phyloP scores from a whole-genome alignment of 1,140 invertebrate species.

The Aphidius gifuensis region DNA sequence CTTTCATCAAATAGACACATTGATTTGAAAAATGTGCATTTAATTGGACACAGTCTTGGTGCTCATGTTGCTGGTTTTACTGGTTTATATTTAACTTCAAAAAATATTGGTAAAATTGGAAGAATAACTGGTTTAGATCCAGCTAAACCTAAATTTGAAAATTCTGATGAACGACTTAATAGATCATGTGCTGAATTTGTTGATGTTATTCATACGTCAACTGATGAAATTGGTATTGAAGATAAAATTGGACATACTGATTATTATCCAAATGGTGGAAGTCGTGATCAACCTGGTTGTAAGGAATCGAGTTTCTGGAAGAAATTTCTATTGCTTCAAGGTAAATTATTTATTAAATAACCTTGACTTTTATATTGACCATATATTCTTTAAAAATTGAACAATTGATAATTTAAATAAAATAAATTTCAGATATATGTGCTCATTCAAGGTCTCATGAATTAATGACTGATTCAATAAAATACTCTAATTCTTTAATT shows the following conservation, averaged over 20 bases:
- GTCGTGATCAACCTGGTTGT: constrained; percentile 59
- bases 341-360: too few species aligned
- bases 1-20: constrained; percentile 34
- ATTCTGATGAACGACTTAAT: constrained; percentile 57
- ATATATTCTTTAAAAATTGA: too few species aligned
- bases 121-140: constrained; percentile 71
- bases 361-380: too few species aligned
- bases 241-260: constrained; percentile 66
- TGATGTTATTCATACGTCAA: constrained; percentile 71
- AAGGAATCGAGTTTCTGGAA: too few species aligned
- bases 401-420: neutral
- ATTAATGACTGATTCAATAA: constrained; percentile 56
- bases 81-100: constrained; percentile 53
- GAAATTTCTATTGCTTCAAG: too few species aligned
- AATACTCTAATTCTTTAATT: constrained; percentile 41
- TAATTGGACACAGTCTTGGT: constrained; percentile 83
- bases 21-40: constrained; percentile 58
- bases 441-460: constrained; percentile 51
- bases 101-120: constrained; percentile 48
- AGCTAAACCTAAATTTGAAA: constrained; percentile 65
- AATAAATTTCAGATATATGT: constrained; percentile 40
- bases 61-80: constrained; percentile 76
- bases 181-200: constrained; percentile 67
- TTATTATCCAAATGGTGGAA: constrained; percentile 77
- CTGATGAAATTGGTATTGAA: constrained; percentile 55